Evolutionary conservation across 1,140 invertebrate species (phyloP), one percentile per base, ranked within the genome.

Genomic region (Diachasmimorpha longicaudata): DNA sequence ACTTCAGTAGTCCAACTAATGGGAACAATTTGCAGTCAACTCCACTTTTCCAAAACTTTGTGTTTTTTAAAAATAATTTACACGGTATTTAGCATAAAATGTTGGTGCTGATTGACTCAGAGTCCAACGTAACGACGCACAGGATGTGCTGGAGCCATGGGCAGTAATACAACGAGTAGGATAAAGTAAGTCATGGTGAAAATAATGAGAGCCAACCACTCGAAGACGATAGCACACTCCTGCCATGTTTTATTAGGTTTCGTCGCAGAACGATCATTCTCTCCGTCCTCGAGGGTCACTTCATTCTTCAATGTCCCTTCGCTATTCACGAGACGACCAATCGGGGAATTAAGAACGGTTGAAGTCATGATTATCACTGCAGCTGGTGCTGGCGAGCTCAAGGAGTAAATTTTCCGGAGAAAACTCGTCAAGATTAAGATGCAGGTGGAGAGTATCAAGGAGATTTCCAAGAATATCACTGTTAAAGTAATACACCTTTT

Each of bases 381-480:
- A n/a, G 44, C 76, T 0, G 87, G 86, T 8, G 82, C 67, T 0
- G 81, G 42, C 1, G 74, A 71, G 52, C 37, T 82, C 21, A 79
- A 78, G 4, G 72, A 67, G 77, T 85, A 80, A 19, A 87, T 55
- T 79, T 87, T 87, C 4, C 86, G 82, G 4, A 89, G 78, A 4
- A 89, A 4, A 0, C 85, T 85, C 4, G 90, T 89, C 2, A 89
- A 37, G 0, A 90, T 76, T 72, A 91, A 79, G 0, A 87, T 89
- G 11, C 90, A 80, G 1, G 81, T 80, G n/a, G 90, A 85, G 66
- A 91, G 58, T 0, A 83, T 75, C 63, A 91, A 73, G 0, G 89
- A 90, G 72, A 86, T 85, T 19, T 86, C 81, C 72, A 89, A 91
- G 44, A 89, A 90, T 6, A 89, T 66, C 11, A 91, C 90, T 90